Base-by-base conservation (phyloP, 2,797 vertebrate species). In the Cryptoblepharus egeriae region DNA sequence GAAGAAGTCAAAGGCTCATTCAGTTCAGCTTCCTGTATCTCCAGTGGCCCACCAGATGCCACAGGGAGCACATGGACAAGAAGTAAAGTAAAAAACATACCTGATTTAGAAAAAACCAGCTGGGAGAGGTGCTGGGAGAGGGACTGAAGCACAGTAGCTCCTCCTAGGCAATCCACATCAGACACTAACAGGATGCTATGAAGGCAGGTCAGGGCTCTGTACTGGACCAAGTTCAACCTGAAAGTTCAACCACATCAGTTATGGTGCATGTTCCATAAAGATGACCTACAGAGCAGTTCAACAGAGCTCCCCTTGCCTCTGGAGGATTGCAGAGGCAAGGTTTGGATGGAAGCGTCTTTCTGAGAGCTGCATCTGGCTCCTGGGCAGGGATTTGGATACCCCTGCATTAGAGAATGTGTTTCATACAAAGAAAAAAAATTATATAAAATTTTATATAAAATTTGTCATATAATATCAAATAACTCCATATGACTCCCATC, bases 161-260 rank as follows among this genome's bases (percentile, higher is more conserved):
- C 99, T 45, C 98, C 98, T 52, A 99, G 95, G 84, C 96, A 96
- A 88, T 98, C 97, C 26, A 96, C 88, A 0, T 99, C 98, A 93
- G 99, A 96, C 80, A 96, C 93, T 71, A 97, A 97, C 77, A 99
- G 94, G 67, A 99, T 97, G 88, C 97, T 99, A 64, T 99, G 97
- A 64, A 99, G 97, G 90, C 98, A 99, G 0, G 97, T 97, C 84
- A 99, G 95, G 3, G 98, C 98, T 82, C 98, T 96, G 72, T 96
- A 97, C 91, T 99, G 99, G 26, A 99, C 94, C 0, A 96, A 94
- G 74, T 94, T 96, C 95, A 99, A 96, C 82, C 98, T 99, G 85
- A 63, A 93, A 92, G 39, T 88, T 76, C 7, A 77, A 83, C 68
- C 1, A 71, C 77, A 72, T 13, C 57, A 81, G 16, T 69, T 26